phyloP scores from a whole-genome alignment of 2,113 vertebrate genomes.

The Coptodon bakossiorum region DNA sequence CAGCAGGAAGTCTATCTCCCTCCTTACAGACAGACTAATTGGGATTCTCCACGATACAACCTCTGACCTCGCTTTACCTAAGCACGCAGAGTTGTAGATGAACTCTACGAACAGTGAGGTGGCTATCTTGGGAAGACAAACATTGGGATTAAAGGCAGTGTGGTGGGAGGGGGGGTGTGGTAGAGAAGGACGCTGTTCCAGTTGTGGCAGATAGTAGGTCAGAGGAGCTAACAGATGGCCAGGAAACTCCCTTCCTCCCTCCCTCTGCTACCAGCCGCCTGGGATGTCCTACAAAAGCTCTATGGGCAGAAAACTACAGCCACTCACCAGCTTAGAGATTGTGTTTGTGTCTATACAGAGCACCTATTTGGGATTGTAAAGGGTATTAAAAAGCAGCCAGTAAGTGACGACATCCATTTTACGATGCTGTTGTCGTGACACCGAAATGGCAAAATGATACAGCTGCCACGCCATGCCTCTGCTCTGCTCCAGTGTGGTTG shows the following conservation, averaged over 20 bases:
- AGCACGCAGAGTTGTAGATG: background rate
- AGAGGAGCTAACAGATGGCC: slow-evolving; percentile 72
- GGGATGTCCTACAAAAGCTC: slow-evolving; percentile 64
- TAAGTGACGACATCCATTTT: slow-evolving; percentile 14
- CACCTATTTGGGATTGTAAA: slow-evolving; percentile 3
- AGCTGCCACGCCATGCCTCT: background rate
- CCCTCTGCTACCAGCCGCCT: slow-evolving; percentile 20
- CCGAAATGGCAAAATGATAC: slow-evolving; percentile 11
- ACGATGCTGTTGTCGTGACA: background rate
- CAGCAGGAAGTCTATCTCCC: background rate
- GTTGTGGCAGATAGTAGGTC: slow-evolving; percentile 75
- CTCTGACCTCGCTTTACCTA: background rate
- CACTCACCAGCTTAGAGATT: slow-evolving; percentile 10
- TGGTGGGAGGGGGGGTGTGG: background rate
- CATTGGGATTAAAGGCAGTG: slow-evolving; percentile 66
- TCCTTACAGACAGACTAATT: slow-evolving; percentile 7
- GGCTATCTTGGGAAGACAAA: slow-evolving; percentile 59
- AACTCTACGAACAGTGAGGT: slow-evolving; percentile 4
- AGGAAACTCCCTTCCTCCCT: slow-evolving; percentile 63
- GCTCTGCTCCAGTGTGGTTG: background rate
- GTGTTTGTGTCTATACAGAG: slow-evolving; percentile 9
- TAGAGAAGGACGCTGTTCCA: slow-evolving; percentile 57
- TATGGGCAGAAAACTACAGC: slow-evolving; percentile 26
- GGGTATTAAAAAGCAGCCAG: slow-evolving; percentile 17
- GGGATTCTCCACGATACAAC: slow-evolving; percentile 5